A percentile compares a stretch with the other conserved stretches of the same genome.
Conservation (phyloP, 2,888 invertebrate species). For the Apamea epomidion region DNA sequence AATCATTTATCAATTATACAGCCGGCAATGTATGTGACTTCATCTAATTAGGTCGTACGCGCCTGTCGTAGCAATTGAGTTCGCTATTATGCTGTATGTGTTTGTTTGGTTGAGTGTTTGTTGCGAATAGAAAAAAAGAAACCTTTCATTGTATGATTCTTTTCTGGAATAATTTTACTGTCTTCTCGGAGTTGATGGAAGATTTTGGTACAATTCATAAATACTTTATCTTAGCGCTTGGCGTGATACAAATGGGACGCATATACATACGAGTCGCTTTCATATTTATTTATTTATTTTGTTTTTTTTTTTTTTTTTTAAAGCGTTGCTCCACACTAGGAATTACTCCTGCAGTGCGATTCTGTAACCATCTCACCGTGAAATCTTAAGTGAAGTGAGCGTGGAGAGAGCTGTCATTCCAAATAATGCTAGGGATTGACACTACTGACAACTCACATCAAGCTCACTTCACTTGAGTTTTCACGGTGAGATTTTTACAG, state of each 20-base stretch:
- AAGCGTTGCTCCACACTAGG: too few relatives aligned
- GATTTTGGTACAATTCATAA: background rate
- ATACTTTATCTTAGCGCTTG: background rate
- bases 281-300: too few relatives aligned
- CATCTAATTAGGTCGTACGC: background rate
- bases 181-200: background rate
- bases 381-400: too few relatives aligned
- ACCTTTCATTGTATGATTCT: background rate
- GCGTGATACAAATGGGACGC: background rate
- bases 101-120: background rate
- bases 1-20: background rate
- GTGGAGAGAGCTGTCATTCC: too few relatives aligned
- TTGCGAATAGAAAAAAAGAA: background rate
- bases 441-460: too few relatives aligned
- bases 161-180: background rate
- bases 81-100: background rate
- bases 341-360: too few relatives aligned
- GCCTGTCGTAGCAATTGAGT: background rate
- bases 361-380: too few relatives aligned
- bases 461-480: too few relatives aligned
- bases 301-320: too few relatives aligned
- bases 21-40: slow-evolving; percentile 16
- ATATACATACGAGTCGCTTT: too few relatives aligned
- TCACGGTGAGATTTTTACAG: too few relatives aligned
- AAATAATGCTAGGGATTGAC: too few relatives aligned